Conservation (phyloP, 2,888 invertebrate species). For the Pandemis corylana region DNA sequence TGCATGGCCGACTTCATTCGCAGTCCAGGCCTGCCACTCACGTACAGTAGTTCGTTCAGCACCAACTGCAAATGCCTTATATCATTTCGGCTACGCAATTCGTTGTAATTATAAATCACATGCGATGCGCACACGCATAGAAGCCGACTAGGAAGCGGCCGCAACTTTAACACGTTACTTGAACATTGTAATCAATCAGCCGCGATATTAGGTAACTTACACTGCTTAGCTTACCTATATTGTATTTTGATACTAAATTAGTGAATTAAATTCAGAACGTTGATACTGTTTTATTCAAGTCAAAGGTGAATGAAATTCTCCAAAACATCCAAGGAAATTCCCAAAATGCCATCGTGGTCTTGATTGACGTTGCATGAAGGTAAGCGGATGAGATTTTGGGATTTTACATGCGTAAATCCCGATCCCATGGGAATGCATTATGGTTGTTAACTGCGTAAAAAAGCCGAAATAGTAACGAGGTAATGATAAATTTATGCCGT, state of each 20-base stretch:
- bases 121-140: slow-evolving; percentile 57
- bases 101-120: slow-evolving; percentile 80
- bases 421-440: too few relatives aligned
- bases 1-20: slow-evolving; percentile 54
- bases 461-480: too few relatives aligned
- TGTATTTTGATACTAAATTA: not conserved
- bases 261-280: not conserved
- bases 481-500: not conserved
- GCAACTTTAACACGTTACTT: slow-evolving; percentile 52
- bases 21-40: slow-evolving; percentile 54
- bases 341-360: too few relatives aligned
- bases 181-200: slow-evolving; percentile 61
- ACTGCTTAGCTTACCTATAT: slow-evolving; percentile 17
- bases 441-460: too few relatives aligned
- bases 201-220: slow-evolving; percentile 48
- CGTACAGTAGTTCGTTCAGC: slow-evolving; percentile 60
- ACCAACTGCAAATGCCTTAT: slow-evolving; percentile 74
- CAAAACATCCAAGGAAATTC: too few relatives aligned
- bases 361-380: too few relatives aligned
- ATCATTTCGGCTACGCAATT: slow-evolving; percentile 79
- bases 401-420: too few relatives aligned
- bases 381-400: too few relatives aligned
- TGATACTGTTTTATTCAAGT: too few relatives aligned
- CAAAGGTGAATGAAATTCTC: too few relatives aligned
- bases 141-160: slow-evolving; percentile 58